Percentiles rank a stretch among this genome's conserved stretches.
Conservation (phyloP, 92 coral and sea anemone genomes). For the Porites evermanni region DNA sequence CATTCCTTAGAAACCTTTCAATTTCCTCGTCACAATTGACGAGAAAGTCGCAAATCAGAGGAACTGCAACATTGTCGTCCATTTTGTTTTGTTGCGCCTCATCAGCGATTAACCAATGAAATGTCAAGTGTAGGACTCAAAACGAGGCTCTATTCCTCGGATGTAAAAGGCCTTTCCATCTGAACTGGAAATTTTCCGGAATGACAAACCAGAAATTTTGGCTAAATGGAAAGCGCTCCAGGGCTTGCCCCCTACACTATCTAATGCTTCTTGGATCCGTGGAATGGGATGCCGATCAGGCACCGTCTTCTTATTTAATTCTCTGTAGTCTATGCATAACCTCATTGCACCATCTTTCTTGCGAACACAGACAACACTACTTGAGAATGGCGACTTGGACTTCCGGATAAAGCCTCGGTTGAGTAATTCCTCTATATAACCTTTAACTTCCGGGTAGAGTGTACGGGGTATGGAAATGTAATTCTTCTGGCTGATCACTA, state of each 20-base stretch:
- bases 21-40: too few relatives aligned
- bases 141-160: too few relatives aligned
- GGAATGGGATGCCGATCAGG: slow-evolving; percentile 64
- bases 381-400: slow-evolving; percentile 43
- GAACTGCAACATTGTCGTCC: slow-evolving; percentile 9
- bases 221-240: slow-evolving; percentile 2
- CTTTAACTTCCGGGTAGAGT: slow-evolving; percentile 26
- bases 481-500: slow-evolving; percentile 56
- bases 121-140: too few relatives aligned
- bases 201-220: too few relatives aligned
- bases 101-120: too few relatives aligned
- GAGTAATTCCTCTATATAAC: slow-evolving; percentile 43
- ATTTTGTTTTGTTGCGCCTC: slow-evolving; percentile 7
- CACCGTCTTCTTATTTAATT: slow-evolving; percentile 23
- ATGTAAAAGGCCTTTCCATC: too few relatives aligned
- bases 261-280: slow-evolving; percentile 61
- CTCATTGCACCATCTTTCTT: slow-evolving; percentile 54
- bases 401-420: slow-evolving; percentile 38
- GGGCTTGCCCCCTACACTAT: slow-evolving; percentile 58
- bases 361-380: slow-evolving; percentile 45
- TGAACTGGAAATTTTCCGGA: neutral
- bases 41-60: neutral
- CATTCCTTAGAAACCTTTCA: too few relatives aligned
- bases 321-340: slow-evolving; percentile 54
- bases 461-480: slow-evolving; percentile 37